These are phyloP conservation scores for Bubo blakistoni DNA, from an alignment of 2,113 vertebrate species.

Conservation along the genomic window DNA sequence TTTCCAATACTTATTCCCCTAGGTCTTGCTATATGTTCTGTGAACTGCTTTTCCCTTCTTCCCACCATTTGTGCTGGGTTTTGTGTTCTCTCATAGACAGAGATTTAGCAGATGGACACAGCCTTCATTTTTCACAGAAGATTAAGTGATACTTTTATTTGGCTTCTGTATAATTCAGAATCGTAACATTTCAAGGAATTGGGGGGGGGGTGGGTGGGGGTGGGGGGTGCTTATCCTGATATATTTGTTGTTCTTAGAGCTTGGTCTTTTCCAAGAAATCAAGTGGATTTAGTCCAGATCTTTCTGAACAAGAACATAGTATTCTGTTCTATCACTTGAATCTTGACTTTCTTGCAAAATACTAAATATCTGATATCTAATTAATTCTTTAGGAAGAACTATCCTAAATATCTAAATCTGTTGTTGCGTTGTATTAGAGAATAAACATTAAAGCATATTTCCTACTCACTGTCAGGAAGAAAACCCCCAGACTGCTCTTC, in stretches of 20 bases:
- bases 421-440: not conserved
- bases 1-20: not conserved
- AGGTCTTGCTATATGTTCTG: fast-evolving
- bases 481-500: not conserved
- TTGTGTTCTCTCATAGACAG: not conserved
- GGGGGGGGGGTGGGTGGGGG: no score
- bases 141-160: not conserved
- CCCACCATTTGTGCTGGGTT: not conserved
- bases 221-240: not conserved
- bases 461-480: not conserved
- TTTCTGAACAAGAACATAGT: not conserved
- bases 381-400: not conserved
- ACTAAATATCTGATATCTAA: not conserved
- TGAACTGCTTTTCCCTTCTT: not conserved
- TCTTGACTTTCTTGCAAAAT: not conserved
- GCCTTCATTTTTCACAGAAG: not conserved
- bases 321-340: not conserved
- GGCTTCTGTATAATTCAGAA: not conserved
- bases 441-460: not conserved
- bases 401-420: not conserved
- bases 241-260: not conserved
- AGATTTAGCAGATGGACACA: not conserved
- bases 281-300: not conserved
- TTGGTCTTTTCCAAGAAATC: not conserved
- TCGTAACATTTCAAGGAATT: not conserved